Conservation (phyloP, 2,888 invertebrate genomes). For the Cryptus viduatorius region DNA sequence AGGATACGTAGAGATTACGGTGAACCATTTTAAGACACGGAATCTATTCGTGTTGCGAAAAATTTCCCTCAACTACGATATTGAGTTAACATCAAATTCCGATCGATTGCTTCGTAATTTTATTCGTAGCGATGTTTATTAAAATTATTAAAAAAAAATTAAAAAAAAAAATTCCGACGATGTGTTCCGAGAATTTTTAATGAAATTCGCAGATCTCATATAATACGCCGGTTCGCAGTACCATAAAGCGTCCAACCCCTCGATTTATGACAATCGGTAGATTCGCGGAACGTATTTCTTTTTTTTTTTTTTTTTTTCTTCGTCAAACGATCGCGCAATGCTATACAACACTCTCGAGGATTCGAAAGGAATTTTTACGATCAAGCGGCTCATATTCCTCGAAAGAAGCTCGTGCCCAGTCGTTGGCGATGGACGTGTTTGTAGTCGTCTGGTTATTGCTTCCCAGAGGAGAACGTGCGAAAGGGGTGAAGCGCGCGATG, state of each 20-base stretch:
- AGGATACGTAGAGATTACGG: slow-evolving; percentile 73
- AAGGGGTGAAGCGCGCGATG: not conserved
- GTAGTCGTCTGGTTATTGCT: slow-evolving; percentile 13
- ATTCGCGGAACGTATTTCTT: not conserved
- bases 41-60: not conserved
- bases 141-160: not conserved
- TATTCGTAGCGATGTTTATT: not conserved
- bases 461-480: slow-evolving; percentile 6
- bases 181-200: slow-evolving; percentile 1
- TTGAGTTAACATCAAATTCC: too few species aligned
- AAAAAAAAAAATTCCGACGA: not conserved
- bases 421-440: not conserved
- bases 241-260: not conserved
- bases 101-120: not conserved
- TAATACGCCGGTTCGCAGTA: not conserved
- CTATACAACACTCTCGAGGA: slow-evolving; percentile 16
- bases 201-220: not conserved
- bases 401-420: slow-evolving; percentile 9
- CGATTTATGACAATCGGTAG: not conserved
- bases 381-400: not conserved
- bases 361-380: slow-evolving; percentile 24
- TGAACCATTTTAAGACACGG: too few species aligned
- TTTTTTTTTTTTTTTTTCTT: not conserved
- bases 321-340: not conserved
- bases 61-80: not conserved